These are phyloP conservation scores for Struthidea cinerea DNA, from an alignment of 2,113 vertebrate species.

Conservation along the genomic window DNA sequence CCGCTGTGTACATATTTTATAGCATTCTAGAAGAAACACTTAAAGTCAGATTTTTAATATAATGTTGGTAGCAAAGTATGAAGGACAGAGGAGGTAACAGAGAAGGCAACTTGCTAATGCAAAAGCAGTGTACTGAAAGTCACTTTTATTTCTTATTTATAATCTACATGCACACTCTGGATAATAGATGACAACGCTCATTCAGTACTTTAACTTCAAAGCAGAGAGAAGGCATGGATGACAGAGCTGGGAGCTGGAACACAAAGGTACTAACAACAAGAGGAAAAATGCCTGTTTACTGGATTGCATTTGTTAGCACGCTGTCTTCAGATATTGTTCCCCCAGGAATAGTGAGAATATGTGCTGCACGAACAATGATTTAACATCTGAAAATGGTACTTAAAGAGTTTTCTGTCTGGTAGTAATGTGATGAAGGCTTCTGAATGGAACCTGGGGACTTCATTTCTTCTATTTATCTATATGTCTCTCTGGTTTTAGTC, in stretches of 20 bases:
- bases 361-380: constrained; percentile 75
- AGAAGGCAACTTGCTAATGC: constrained; percentile 78
- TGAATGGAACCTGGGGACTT: constrained; percentile 78
- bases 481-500: constrained; percentile 79
- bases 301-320: constrained; percentile 81
- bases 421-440: constrained; percentile 76
- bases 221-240: constrained; percentile 73
- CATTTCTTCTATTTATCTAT: constrained; percentile 79
- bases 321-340: constrained; percentile 80
- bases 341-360: constrained; percentile 73
- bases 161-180: constrained; percentile 76
- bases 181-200: constrained; percentile 81
- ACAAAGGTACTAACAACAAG: constrained; percentile 75
- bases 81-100: constrained; percentile 67
- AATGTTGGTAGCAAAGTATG: constrained; percentile 59
- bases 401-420: constrained; percentile 81
- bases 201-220: constrained; percentile 79
- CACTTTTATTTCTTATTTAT: constrained; percentile 93
- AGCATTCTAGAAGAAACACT: constrained; percentile 52
- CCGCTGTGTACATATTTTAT: constrained; percentile 1
- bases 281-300: constrained; percentile 80
- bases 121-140: constrained; percentile 82
- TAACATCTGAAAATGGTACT: constrained; percentile 83
- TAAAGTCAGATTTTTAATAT: constrained; percentile 55
- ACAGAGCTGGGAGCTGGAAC: constrained; percentile 74